These are phyloP conservation scores for Poliocrania exsul DNA, from an alignment of 2,797 vertebrate species.

Conservation along the genomic window DNA sequence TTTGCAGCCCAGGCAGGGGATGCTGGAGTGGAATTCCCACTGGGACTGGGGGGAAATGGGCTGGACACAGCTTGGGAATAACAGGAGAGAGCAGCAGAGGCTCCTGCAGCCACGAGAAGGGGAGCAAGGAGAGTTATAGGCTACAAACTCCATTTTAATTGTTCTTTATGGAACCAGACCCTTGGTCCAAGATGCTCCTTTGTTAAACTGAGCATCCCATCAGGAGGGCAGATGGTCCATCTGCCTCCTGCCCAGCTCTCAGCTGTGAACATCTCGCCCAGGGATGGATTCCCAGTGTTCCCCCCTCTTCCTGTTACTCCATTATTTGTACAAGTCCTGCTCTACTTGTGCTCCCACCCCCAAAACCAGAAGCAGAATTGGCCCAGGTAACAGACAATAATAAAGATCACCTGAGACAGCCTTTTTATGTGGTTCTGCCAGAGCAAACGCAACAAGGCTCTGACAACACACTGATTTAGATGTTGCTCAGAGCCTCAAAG, in stretches of 20 bases:
- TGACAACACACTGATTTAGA: neutral
- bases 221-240: fast-evolving
- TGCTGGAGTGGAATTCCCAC: fast-evolving
- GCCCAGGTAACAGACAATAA: neutral
- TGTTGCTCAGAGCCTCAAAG: neutral
- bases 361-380: neutral
- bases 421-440: neutral
- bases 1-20: neutral
- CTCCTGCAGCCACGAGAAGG: neutral
- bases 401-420: neutral
- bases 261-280: neutral
- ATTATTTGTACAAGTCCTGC: neutral
- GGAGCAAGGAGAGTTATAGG: fast-evolving
- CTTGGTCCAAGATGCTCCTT: neutral
- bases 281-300: fast-evolving
- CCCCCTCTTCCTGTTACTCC: neutral
- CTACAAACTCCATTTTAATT: neutral
- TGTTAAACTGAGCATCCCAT: neutral
- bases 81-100: neutral
- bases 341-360: neutral
- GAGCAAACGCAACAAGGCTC: neutral
- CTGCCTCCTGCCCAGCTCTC: neutral
- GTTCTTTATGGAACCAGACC: neutral
- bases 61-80: neutral
- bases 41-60: neutral